Percentiles rank a stretch among this genome's conserved stretches.
Evolutionary conservation across 2,888 invertebrate genomes (phyloP).

Genomic region (Camptogramma bilineatum): DNA sequence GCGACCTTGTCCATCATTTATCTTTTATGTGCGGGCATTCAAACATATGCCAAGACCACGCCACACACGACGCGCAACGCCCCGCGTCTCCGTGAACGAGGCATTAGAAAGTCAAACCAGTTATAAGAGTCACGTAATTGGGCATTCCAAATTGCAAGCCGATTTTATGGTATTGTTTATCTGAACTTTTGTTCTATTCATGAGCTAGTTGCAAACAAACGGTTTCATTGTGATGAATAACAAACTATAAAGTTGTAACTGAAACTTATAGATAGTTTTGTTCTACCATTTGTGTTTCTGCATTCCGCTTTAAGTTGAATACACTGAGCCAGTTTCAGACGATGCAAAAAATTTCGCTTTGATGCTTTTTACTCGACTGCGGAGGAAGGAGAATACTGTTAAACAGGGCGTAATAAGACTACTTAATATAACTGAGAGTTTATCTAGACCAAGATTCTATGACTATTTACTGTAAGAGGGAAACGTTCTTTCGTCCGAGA

Average conservation of each 20-base stretch:
- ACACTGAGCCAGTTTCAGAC: neutral
- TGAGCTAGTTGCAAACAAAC: constrained; percentile 34
- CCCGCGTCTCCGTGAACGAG: no score
- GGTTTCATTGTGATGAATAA: constrained; percentile 30
- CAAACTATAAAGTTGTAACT: constrained; percentile 25
- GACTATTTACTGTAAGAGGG: no score
- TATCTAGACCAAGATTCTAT: no score
- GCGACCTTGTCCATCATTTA: no score
- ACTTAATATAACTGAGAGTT: no score
- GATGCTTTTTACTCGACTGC: neutral
- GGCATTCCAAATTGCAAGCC: constrained; percentile 1
- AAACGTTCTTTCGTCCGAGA: no score
- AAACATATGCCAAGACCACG: no score
- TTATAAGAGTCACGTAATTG: constrained; percentile 2
- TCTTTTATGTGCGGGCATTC: no score
- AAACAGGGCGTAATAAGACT: neutral
- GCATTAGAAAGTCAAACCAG: no score
- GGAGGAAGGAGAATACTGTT: neutral
- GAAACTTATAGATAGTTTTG: constrained; percentile 21
- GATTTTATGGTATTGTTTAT: constrained; percentile 12
- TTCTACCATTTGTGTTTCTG: constrained; percentile 2
- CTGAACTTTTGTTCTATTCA: constrained; percentile 26
- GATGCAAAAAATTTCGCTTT: neutral
- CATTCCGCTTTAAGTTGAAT: constrained; percentile 4
- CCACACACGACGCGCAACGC: no score